Base-by-base conservation (phyloP, 2,797 vertebrate genomes). In the Yasuhikotakia modesta region DNA sequence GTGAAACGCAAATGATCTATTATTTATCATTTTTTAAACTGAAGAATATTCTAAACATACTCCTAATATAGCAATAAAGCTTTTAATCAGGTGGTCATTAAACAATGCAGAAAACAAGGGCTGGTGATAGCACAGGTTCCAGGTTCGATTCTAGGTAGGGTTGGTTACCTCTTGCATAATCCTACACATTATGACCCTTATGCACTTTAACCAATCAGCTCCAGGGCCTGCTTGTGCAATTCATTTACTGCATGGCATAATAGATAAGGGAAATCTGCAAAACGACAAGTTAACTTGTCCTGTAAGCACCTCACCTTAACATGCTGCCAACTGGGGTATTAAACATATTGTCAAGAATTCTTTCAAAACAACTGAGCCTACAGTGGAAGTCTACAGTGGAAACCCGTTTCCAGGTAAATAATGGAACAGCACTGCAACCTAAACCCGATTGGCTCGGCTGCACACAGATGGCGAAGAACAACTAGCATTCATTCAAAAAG, bases 321-420 rank as follows among this genome's bases (percentile, higher is more conserved):
- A 61, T 8, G 55, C 10, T 61, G 64, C 35, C 24, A 60, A 58
- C 22, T 68, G 30, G 12, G 39, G 48, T 53, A 66, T 55, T 75
- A 46, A 35, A 73, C 57, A 58, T 48, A 63, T 30, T n/a, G 55
- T 58, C 5, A 70, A 22, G 19, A 72, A 76, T 61, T 67, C 11
- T 52, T 78, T 45, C 12, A 79, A 85, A 79, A 39, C 57, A 71
- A 30, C 61, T 21, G 43, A 73, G 74, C 67, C 79, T 52, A 76
- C 22, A 85, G n/a, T n/a, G n/a, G n/a, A n/a, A n/a, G n/a, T n/a
- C n/a, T 90, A 91, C 64, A 91, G 88, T 88, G 86, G 89, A 93
- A 93, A 92, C 87, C 89, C 88, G 89, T 90, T 92, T 92, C 91
- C 91, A 91, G 93, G 92, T 94, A 91, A 94, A 94, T 94, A 93